Conservation (phyloP, 2,797 vertebrate genomes). For the Bovichtus variegatus region DNA sequence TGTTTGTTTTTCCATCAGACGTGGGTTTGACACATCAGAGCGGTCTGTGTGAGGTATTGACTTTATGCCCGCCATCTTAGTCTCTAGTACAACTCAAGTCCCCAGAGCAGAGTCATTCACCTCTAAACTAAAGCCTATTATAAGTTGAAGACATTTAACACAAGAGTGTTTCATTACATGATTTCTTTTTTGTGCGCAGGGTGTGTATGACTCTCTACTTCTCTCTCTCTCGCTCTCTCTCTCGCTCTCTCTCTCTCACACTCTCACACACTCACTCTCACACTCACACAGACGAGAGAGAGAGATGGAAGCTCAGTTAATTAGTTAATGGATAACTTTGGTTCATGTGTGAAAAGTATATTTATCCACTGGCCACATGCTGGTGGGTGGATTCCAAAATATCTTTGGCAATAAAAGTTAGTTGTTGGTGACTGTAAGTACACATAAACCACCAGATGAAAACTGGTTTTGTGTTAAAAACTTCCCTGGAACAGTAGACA, state of each 20-base stretch:
- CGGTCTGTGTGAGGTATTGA: not conserved
- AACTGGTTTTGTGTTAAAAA: not conserved
- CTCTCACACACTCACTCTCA: not conserved
- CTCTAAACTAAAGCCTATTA: slow-evolving; percentile 10
- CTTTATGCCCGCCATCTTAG: slow-evolving; percentile 5
- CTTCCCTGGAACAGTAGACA: not conserved
- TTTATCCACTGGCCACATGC: slow-evolving; percentile 20
- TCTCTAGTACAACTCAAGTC: slow-evolving; percentile 14
- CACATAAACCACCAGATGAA: slow-evolving; percentile 9
- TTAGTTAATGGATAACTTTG: slow-evolving; percentile 21
- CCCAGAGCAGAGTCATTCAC: not conserved
- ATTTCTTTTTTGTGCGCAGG: slow-evolving; percentile 1
- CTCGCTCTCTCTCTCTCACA: not conserved
- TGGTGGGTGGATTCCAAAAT: slow-evolving; percentile 15
- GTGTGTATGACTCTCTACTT: slow-evolving; percentile 5
- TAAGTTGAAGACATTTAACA: slow-evolving; percentile 27
- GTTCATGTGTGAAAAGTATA: slow-evolving; percentile 26
- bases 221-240: not conserved
- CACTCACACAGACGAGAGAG: not conserved
- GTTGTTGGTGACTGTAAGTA: slow-evolving; percentile 14
- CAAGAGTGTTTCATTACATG: slow-evolving; percentile 35
- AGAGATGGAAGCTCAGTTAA: not conserved
- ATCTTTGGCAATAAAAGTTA: slow-evolving; percentile 9
- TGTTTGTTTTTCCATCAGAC: slow-evolving; percentile 36
- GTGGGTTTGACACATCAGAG: slow-evolving; percentile 28